These are phyloP conservation scores for Paradoxurus hermaphroditus DNA, from an alignment of 2,113 vertebrate species.

Conservation along the genomic window DNA sequence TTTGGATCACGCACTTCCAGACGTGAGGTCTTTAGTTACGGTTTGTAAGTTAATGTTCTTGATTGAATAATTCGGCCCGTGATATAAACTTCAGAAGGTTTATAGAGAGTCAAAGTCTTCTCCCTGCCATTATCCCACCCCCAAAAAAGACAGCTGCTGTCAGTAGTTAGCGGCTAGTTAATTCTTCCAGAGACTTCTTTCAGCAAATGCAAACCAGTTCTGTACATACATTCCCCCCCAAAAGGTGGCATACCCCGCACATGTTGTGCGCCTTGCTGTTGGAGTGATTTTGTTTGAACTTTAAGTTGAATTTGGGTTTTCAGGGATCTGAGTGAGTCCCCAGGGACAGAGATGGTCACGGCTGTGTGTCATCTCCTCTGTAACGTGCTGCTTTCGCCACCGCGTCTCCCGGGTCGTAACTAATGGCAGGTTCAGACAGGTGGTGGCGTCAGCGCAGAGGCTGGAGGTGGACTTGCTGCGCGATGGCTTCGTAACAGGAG, in stretches of 20 bases:
- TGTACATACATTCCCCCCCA: not conserved
- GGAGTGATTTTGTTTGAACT: not conserved
- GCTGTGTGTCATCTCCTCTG: not conserved
- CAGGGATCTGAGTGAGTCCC: not conserved
- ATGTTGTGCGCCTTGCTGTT: not conserved
- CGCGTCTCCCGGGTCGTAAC: not conserved
- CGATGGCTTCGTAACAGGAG: not conserved
- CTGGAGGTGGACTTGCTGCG: not conserved
- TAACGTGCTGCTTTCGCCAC: not conserved
- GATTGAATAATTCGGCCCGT: not conserved
- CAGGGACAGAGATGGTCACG: not conserved
- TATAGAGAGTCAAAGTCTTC: not conserved
- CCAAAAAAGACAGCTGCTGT: not conserved
- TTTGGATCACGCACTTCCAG: not conserved
- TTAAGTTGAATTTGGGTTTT: not conserved
- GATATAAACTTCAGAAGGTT: not conserved
- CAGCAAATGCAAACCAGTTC: not conserved
- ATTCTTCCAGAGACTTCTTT: not conserved
- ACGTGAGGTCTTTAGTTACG: not conserved
- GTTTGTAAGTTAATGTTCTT: not conserved
- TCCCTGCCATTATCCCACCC: too few species aligned
- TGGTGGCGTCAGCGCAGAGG: not conserved
- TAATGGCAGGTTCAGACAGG: not conserved
- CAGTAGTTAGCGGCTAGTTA: not conserved
- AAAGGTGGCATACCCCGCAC: not conserved